Evolutionary conservation across 2,113 vertebrate genomes (phyloP).

Genomic region (Verasper variegatus): DNA sequence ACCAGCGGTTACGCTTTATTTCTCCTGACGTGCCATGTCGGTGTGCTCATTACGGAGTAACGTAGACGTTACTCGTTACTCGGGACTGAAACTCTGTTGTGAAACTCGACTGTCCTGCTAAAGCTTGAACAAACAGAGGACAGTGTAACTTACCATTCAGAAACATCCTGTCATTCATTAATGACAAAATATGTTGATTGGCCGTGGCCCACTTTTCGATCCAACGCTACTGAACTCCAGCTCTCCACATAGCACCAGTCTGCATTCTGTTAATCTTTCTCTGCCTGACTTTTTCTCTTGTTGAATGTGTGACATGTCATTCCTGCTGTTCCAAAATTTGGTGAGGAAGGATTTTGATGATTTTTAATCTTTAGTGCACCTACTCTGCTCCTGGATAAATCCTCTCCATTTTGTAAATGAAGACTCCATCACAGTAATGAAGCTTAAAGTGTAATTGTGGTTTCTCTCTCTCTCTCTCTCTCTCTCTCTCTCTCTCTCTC

Average conservation of each 20-base stretch:
- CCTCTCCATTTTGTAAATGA: constrained; percentile 69
- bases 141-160: no score
- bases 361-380: constrained; percentile 61
- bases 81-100: no score
- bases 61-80: no score
- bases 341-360: constrained; percentile 45
- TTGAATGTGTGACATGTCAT: background rate
- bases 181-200: constrained; percentile 3
- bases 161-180: background rate
- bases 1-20: no score
- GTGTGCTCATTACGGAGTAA: no score
- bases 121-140: no score
- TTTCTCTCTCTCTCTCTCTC: background rate
- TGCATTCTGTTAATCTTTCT: constrained; percentile 21
- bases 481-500: background rate
- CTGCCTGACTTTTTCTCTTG: constrained; percentile 4
- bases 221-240: background rate
- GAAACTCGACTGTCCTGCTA: no score
- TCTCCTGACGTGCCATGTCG: no score
- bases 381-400: constrained; percentile 49
- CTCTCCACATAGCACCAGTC: background rate
- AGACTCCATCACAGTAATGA: constrained; percentile 68
- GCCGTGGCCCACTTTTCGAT: constrained; percentile 17
- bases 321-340: constrained; percentile 29
- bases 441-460: constrained; percentile 31